Conservation (phyloP, 2,888 invertebrate genomes). For the Agriotes lineatus region DNA sequence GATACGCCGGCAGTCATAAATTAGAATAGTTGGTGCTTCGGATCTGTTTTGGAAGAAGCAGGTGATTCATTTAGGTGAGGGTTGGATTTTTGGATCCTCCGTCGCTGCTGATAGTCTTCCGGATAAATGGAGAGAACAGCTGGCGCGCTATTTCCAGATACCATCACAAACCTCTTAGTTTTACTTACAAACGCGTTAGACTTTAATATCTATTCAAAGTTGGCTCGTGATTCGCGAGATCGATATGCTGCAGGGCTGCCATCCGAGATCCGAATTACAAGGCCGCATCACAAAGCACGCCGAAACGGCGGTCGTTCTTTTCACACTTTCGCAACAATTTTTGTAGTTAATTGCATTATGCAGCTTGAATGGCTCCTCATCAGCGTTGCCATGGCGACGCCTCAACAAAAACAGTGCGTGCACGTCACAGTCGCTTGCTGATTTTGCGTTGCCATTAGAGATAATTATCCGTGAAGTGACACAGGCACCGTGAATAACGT, state of each 20-base stretch:
- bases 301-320: conserved; percentile 21
- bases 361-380: conserved; percentile 33
- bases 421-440: conserved; percentile 26
- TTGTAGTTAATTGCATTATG: conserved; percentile 35
- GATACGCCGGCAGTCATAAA: conserved; percentile 13
- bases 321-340: conserved; percentile 23
- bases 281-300: conserved; percentile 30
- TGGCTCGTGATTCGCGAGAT: conserved; percentile 35
- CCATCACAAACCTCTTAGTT: conserved; percentile 46
- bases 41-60: conserved; percentile 6
- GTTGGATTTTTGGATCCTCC: conserved; percentile 26
- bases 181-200: conserved; percentile 46
- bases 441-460: conserved; percentile 37
- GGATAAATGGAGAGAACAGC: conserved; percentile 43
- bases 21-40: conserved; percentile 1
- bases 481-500: conserved; percentile 40
- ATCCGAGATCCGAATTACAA: conserved; percentile 29
- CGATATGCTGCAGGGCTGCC: conserved; percentile 32
- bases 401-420: conserved; percentile 20
- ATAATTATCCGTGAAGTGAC: conserved; percentile 45
- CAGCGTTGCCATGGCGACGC: conserved; percentile 21
- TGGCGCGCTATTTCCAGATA: conserved; percentile 42
- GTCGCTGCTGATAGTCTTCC: conserved; percentile 27
- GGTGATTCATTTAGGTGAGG: conserved; percentile 3
- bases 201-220: conserved; percentile 46